phyloP scores from a whole-genome alignment of 2,797 vertebrate genomes.

The Coregonus suidteri region DNA sequence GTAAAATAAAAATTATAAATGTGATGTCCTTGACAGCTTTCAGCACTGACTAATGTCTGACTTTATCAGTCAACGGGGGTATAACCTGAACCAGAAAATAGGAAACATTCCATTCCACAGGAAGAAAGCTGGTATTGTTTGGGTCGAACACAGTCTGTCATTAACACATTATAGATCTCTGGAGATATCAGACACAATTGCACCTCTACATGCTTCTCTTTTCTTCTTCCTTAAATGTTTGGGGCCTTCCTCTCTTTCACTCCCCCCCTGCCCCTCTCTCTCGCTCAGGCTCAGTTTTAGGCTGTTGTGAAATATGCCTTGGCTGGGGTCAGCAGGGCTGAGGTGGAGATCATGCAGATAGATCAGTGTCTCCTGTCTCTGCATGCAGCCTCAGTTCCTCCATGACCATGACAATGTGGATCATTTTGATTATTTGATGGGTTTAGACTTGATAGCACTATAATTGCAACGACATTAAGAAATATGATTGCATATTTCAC shows the following conservation, averaged over 20 bases:
- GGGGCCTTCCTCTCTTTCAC: background rate
- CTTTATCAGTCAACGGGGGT: background rate
- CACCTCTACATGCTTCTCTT: slow-evolving; percentile 4
- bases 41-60: background rate
- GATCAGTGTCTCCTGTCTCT: background rate
- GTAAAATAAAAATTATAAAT: background rate
- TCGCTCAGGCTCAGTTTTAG: slow-evolving; percentile 13
- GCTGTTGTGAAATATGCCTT: too few species aligned
- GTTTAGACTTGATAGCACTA: background rate
- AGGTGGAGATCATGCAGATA: background rate
- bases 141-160: background rate
- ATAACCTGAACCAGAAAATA: background rate
- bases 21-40: background rate
- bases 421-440: slow-evolving; percentile 1
- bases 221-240: background rate
- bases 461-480: background rate
- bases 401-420: too few species aligned
- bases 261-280: too few species aligned
- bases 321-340: too few species aligned
- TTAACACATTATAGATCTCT: slow-evolving; percentile 15
- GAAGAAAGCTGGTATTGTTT: slow-evolving; percentile 31
- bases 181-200: slow-evolving; percentile 15
- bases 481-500: background rate
- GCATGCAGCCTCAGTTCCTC: background rate
- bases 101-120: slow-evolving; percentile 26